A percentile compares a stretch with the other conserved stretches of the same genome.
Evolutionary conservation across 2,113 vertebrate genomes (phyloP).

Genomic region (Anser brachyrhynchus): DNA sequence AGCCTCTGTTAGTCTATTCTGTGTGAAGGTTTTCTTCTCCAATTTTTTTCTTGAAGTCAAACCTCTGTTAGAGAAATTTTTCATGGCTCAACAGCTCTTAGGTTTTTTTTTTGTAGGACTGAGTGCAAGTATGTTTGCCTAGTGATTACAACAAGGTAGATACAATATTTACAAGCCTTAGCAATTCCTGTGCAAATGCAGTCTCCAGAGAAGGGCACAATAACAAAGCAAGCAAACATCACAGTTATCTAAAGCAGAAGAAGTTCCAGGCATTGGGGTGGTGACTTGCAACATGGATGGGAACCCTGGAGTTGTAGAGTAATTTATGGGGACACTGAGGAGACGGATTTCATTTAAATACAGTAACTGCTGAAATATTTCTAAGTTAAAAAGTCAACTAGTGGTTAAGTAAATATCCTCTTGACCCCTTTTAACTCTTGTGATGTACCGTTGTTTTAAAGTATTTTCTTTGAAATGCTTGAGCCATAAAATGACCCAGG

Average conservation of each 20-base stretch:
- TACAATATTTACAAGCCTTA: constrained; percentile 73
- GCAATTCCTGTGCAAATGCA: constrained; percentile 67
- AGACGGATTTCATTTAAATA: constrained; percentile 70
- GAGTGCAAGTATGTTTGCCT: constrained; percentile 59
- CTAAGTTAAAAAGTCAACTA: constrained; percentile 62
- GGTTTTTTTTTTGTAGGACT: not conserved
- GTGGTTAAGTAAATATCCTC: constrained; percentile 61
- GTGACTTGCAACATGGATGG: constrained; percentile 41
- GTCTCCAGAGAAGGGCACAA: constrained; percentile 59
- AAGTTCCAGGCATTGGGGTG: constrained; percentile 32
- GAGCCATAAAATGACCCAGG: constrained; percentile 55
- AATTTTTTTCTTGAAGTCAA: constrained; percentile 8
- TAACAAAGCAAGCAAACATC: constrained; percentile 62
- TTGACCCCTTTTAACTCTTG: constrained; percentile 69
- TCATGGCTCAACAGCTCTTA: constrained; percentile 14
- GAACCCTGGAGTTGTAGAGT: constrained; percentile 58
- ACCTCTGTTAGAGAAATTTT: constrained; percentile 5
- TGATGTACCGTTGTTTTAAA: constrained; percentile 54
- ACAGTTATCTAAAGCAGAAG: constrained; percentile 43
- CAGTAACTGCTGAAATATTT: constrained; percentile 61
- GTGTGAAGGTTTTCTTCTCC: constrained; percentile 1
- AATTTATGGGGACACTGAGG: constrained; percentile 69
- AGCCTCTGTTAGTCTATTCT: not conserved
- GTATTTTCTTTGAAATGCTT: constrained; percentile 64
- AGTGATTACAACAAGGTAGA: constrained; percentile 66